phyloP scores from a whole-genome alignment of 2,888 invertebrate species.

The Torymus aiolomorphi region DNA sequence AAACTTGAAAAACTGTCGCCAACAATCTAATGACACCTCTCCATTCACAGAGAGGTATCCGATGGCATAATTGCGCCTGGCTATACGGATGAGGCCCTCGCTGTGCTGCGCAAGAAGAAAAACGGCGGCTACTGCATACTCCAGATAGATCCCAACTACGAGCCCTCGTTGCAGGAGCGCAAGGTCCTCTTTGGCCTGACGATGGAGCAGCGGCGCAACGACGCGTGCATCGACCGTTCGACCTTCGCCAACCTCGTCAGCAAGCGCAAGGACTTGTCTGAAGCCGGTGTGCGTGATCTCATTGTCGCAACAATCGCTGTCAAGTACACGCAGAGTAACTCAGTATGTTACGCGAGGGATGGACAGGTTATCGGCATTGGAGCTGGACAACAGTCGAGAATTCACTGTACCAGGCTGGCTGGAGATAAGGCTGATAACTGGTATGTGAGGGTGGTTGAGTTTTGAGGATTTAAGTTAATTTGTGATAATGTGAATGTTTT shows the following conservation, averaged over 20 bases:
- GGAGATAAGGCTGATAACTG: slow-evolving; percentile 98
- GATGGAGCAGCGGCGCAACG: slow-evolving; percentile 92
- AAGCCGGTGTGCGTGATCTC: slow-evolving; percentile 89
- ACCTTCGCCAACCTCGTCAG: slow-evolving; percentile 91
- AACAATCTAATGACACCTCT: too few species aligned
- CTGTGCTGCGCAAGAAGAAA: slow-evolving; percentile 94
- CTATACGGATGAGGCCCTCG: slow-evolving; percentile 89
- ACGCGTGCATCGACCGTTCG: slow-evolving; percentile 86
- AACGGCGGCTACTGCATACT: slow-evolving; percentile 93
- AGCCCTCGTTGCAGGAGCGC: slow-evolving; percentile 88
- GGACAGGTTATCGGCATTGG: slow-evolving; percentile 97
- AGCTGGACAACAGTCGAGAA: slow-evolving; percentile 98
- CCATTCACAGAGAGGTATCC: slow-evolving; percentile 85
- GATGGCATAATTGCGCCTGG: slow-evolving; percentile 99
- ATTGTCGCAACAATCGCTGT: slow-evolving; percentile 96
- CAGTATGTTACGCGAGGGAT: slow-evolving; percentile 96
- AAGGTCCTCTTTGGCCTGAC: slow-evolving; percentile 90
- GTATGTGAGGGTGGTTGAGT: slow-evolving; percentile 74
- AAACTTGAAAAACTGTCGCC: too few species aligned
- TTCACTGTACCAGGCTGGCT: slow-evolving; percentile 97
- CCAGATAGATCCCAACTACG: slow-evolving; percentile 92
- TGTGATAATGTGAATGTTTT: too few species aligned
- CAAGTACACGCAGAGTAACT: slow-evolving; percentile 99
- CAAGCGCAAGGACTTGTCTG: slow-evolving; percentile 80
- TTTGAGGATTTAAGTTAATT: too few species aligned